Conservation (phyloP, 2,888 invertebrate genomes). For the Lasioglossum leucozonium region DNA sequence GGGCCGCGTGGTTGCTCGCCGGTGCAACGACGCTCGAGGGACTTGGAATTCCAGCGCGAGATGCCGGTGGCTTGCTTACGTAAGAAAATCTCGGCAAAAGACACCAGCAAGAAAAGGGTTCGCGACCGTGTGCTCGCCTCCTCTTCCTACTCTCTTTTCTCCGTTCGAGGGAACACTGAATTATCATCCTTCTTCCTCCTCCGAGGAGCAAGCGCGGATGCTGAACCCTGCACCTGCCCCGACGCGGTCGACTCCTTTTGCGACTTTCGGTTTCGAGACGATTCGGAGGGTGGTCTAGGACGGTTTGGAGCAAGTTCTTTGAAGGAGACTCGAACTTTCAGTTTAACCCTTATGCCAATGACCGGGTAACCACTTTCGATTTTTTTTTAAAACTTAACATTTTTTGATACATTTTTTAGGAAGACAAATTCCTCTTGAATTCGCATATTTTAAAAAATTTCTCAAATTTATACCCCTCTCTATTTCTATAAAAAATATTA, state of each 20-base stretch:
- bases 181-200: conserved; percentile 14
- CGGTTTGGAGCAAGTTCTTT: background rate
- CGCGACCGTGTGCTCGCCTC: conserved; percentile 25
- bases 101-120: conserved; percentile 64
- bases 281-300: background rate
- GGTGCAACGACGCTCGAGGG: conserved; percentile 71
- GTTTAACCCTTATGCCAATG: too few relatives aligned
- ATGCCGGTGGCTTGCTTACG: conserved; percentile 70
- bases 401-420: too few relatives aligned
- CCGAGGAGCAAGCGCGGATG: background rate
- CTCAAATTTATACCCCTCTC: too few relatives aligned
- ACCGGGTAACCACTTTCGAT: too few relatives aligned
- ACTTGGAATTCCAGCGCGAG: conserved; percentile 70
- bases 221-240: conserved; percentile 63
- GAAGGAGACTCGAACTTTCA: background rate
- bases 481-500: too few relatives aligned
- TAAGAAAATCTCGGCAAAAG: conserved; percentile 72
- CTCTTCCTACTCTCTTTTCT: conserved; percentile 14
- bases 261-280: background rate
- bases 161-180: conserved; percentile 11
- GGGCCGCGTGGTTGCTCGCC: conserved; percentile 54
- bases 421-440: too few relatives aligned
- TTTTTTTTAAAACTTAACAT: too few relatives aligned
- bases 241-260: conserved; percentile 27
- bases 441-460: too few relatives aligned